These are phyloP conservation scores for Psilopsiagon aymara DNA, from an alignment of 2,113 vertebrate genomes.

Conservation along the genomic window DNA sequence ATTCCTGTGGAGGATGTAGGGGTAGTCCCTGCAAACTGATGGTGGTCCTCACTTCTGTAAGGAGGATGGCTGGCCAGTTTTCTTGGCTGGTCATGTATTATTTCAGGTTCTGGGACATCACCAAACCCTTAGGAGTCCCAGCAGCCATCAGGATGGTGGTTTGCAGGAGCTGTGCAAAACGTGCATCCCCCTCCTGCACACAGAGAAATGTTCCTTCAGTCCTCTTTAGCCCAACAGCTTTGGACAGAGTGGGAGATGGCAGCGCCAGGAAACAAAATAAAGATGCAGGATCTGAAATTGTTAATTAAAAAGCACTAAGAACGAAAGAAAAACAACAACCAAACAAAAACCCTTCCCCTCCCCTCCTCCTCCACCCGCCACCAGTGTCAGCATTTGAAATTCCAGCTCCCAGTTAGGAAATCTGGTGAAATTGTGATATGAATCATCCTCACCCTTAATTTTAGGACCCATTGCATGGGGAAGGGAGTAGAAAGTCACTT, in stretches of 20 bases:
- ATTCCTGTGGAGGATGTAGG: rapidly evolving
- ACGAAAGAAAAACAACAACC: no score
- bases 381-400: background rate
- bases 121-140: rapidly evolving
- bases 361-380: no score
- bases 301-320: background rate
- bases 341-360: background rate
- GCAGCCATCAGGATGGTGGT: background rate
- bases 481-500: constrained; percentile 14
- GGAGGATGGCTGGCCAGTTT: background rate
- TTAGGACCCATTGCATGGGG: background rate
- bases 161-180: background rate
- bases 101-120: background rate
- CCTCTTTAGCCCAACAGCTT: background rate
- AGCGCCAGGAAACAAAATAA: background rate
- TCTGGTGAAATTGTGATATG: background rate
- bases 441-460: constrained; percentile 23
- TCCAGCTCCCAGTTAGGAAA: background rate
- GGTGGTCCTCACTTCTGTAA: background rate
- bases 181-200: background rate
- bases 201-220: background rate
- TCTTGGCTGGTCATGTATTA: background rate
- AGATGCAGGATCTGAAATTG: background rate
- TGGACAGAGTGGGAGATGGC: background rate
- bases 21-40: background rate